Evolutionary conservation across 2,113 vertebrate species (phyloP).

Genomic region (Ceyx margarethae): DNA sequence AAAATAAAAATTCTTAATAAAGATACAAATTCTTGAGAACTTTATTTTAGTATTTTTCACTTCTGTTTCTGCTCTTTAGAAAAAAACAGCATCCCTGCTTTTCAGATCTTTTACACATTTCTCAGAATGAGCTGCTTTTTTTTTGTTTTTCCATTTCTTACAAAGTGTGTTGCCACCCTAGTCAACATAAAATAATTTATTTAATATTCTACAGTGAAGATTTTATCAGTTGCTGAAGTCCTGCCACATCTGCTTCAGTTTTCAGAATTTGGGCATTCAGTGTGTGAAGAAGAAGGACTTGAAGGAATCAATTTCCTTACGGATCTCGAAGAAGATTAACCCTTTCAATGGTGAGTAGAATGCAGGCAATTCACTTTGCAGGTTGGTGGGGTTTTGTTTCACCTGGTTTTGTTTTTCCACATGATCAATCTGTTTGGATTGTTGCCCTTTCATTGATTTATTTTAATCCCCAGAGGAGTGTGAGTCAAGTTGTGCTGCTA

Average conservation of each 20-base stretch:
- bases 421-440: not conserved
- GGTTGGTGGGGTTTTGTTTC: not conserved
- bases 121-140: not conserved
- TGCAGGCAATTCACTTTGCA: not conserved
- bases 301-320: slow-evolving; percentile 89
- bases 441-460: not conserved
- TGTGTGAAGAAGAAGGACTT: slow-evolving; percentile 96
- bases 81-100: not conserved
- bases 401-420: not conserved
- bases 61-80: not conserved
- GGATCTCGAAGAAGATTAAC: slow-evolving; percentile 89
- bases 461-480: not conserved
- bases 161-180: not conserved
- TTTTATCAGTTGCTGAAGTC: slow-evolving; percentile 15
- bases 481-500: not conserved
- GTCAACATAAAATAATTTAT: not conserved
- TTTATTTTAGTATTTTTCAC: not conserved
- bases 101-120: not conserved
- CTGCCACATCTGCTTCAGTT: slow-evolving; percentile 74
- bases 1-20: not conserved
- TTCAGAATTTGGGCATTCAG: slow-evolving; percentile 98
- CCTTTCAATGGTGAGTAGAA: slow-evolving; percentile 90
- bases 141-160: not conserved
- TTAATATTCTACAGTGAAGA: not conserved
- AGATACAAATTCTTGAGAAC: not conserved